Percentiles rank a stretch among this genome's conserved stretches.
These are phyloP conservation scores for Peromyscus melanophrys DNA, from an alignment of 2,797 vertebrate species.

Conservation along the genomic window DNA sequence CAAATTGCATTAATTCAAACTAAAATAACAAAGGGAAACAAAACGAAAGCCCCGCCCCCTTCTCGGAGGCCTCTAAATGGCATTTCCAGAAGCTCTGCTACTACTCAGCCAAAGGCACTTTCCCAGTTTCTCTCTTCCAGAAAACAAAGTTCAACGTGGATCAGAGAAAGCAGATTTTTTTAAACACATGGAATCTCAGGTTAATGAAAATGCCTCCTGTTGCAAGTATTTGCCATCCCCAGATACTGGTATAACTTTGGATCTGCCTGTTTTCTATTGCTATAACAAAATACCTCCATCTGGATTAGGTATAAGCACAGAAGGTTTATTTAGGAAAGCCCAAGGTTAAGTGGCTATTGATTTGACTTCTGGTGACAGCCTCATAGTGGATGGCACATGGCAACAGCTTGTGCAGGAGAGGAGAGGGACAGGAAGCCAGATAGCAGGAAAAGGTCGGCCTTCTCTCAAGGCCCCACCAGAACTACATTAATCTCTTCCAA, in stretches of 20 bases:
- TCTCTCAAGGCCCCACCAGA: not conserved
- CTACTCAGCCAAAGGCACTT: no score
- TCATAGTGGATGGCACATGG: not conserved
- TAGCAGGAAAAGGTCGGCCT: not conserved
- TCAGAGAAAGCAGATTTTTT: not conserved
- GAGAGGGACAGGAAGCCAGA: not conserved
- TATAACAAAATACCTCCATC: not conserved
- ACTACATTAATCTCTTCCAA: not conserved
- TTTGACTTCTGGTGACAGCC: not conserved
- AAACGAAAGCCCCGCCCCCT: no score
- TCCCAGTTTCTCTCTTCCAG: not conserved
- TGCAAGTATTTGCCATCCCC: not conserved
- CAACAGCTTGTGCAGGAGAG: not conserved
- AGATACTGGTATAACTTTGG: not conserved
- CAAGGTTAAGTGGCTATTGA: not conserved
- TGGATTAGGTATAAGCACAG: not conserved
- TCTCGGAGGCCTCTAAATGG: not conserved
- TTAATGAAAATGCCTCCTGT: not conserved
- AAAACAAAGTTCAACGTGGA: not conserved
- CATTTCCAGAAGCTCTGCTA: not conserved
- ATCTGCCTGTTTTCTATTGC: not conserved
- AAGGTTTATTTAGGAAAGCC: not conserved
- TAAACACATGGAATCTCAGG: not conserved
- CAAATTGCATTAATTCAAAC: not conserved
- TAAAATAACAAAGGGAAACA: not conserved